Conservation (phyloP, 2,113 vertebrate species). For the Nycticorax nycticorax region DNA sequence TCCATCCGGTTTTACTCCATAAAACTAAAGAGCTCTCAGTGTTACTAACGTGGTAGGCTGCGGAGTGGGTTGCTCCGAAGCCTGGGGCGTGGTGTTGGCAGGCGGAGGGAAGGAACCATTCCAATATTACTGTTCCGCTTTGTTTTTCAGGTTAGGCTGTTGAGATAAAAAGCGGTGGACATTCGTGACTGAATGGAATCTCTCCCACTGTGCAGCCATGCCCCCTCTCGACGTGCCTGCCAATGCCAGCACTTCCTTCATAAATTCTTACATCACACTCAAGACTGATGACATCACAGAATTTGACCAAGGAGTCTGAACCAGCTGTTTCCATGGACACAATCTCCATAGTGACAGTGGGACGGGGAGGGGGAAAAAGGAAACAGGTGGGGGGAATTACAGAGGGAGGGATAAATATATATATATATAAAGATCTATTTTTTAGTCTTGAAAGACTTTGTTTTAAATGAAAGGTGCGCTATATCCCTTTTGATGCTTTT, state of each 20-base stretch:
- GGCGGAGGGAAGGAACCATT: not conserved
- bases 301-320: constrained; percentile 78
- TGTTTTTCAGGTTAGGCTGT: constrained; percentile 81
- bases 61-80: not conserved
- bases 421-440: constrained; percentile 85
- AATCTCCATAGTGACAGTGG: constrained; percentile 83
- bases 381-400: constrained; percentile 72
- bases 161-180: constrained; percentile 77
- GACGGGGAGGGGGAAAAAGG: constrained; percentile 70
- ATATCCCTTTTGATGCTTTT: constrained; percentile 81
- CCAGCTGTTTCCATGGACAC: constrained; percentile 84
- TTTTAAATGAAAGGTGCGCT: constrained; percentile 86
- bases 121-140: not conserved
- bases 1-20: not conserved
- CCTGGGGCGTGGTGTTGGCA: not conserved
- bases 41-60: not conserved
- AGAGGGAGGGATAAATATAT: constrained; percentile 82
- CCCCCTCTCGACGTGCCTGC: constrained; percentile 71
- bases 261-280: constrained; percentile 76
- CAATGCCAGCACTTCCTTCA: constrained; percentile 80
- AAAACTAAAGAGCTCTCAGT: not conserved
- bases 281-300: constrained; percentile 73
- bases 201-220: constrained; percentile 74
- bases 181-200: constrained; percentile 70
- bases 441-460: constrained; percentile 86